phyloP scores from a whole-genome alignment of 2,113 vertebrate species.

The Platysternon megacephalum region DNA sequence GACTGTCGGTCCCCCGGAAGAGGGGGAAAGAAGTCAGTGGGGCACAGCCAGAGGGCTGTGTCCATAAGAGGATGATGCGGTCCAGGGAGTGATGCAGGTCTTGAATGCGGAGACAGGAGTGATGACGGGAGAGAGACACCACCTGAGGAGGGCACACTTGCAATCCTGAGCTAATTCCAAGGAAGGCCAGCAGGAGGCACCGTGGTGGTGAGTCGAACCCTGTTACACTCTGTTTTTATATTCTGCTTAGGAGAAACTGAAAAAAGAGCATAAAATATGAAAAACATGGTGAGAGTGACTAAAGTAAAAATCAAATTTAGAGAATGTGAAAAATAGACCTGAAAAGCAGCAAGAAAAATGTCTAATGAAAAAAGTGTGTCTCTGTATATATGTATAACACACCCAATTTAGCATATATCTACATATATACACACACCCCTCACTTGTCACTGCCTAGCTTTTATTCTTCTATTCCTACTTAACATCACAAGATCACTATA shows the following conservation, averaged over 20 bases:
- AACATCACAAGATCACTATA: background rate
- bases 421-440: background rate
- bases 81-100: too few relatives aligned
- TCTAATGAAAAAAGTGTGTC: background rate
- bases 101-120: too few relatives aligned
- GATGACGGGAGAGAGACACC: too few relatives aligned
- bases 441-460: background rate
- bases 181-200: too few relatives aligned
- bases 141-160: too few relatives aligned
- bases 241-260: background rate
- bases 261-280: background rate
- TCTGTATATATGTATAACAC: fast-evolving
- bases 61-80: too few relatives aligned
- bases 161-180: too few relatives aligned
- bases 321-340: background rate
- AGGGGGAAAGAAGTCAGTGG: too few relatives aligned
- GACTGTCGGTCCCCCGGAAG: too few relatives aligned
- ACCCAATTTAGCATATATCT: fast-evolving
- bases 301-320: background rate
- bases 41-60: too few relatives aligned
- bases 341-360: background rate
- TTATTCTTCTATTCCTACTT: background rate
- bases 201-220: too few relatives aligned
- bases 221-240: background rate
- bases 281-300: background rate